Base-by-base conservation (phyloP, 2,113 vertebrate genomes). In the Pelodiscus sinensis region DNA sequence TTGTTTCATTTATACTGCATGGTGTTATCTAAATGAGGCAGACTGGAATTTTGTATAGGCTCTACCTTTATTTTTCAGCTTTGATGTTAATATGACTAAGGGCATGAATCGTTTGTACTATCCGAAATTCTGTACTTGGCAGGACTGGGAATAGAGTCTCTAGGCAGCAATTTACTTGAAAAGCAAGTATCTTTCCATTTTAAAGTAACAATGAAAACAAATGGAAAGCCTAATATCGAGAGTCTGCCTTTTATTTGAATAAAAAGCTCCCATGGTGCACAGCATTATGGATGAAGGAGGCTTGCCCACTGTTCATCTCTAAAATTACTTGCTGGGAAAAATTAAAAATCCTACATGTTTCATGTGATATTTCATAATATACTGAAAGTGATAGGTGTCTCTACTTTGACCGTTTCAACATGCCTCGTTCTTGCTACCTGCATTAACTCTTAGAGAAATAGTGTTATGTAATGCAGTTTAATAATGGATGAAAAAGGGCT, bases 31-130 rank as follows among this genome's bases (percentile, higher is more conserved):
- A 96, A 97, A 96, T 96, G 90, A 96, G 4, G 1, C 90, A 96
- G 75, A 65, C 92, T 81, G 92, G 19, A 51, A 44, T 96, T 95
- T 57, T 81, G n/a, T 58, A 62, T 60, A 92, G 81, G 82, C 90
- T 88, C 68, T 4, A 52, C 57, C 84, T 96, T 90, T 95, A 80
- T 87, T 97, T 97, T 94, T 90, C 87, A 96, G 86, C 83, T 96
- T 95, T 89, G 35, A 92, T 96, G 97, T 96, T 92, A 92, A 87
- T 79, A 90, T 85, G 6, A 3, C 51, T 18, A 54, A 85, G 88
- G 62, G 29, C 1, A 1, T 82, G 25, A 94, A 90, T 93, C 71
- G 14, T 81, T 96, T 96, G 95, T 89, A 94, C 13, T 95, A 78
- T 62, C 27, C 94, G 79, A 54, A 94, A 35, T 35, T 57, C 1